Conservation (phyloP, 2,797 vertebrate genomes). For the Parotocinclus haroldoi region DNA sequence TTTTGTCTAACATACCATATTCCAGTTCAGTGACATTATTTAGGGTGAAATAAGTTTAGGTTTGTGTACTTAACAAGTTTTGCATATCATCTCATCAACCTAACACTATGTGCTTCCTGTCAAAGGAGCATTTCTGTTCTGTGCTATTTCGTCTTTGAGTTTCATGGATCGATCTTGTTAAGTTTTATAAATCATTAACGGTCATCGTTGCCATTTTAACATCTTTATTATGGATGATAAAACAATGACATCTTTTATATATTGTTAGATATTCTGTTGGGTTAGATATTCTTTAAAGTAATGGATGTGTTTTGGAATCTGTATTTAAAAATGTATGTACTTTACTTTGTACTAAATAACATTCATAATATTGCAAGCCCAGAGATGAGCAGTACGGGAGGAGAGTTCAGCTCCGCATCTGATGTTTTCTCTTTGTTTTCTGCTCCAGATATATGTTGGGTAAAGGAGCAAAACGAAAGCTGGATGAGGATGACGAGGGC, state of each 20-base stretch:
- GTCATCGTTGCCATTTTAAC: conserved; percentile 32
- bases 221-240: conserved; percentile 22
- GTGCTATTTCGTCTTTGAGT: conserved; percentile 29
- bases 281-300: no score
- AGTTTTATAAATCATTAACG: conserved; percentile 10
- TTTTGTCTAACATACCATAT: conserved; percentile 43
- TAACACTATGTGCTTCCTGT: conserved; percentile 27
- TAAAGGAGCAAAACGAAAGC: conserved; percentile 98
- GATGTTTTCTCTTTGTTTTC: conserved; percentile 27
- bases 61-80: conserved; percentile 20
- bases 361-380: background rate
- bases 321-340: conserved; percentile 11
- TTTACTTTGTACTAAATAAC: background rate
- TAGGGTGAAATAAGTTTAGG: conserved; percentile 32
- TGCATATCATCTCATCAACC: conserved; percentile 34
- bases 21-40: conserved; percentile 38
- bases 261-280: no score
- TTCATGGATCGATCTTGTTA: conserved; percentile 13
- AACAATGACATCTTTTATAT: conserved; percentile 4
- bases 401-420: background rate
- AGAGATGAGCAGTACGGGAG: background rate
- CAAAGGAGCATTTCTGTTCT: conserved; percentile 27
- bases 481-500: conserved; percentile 99
- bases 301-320: background rate
- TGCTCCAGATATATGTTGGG: conserved; percentile 97